A percentile compares a stretch with the other conserved stretches of the same genome.
phyloP scores from a whole-genome alignment of 2,797 vertebrate species.

The Silurus lanzhouensis region DNA sequence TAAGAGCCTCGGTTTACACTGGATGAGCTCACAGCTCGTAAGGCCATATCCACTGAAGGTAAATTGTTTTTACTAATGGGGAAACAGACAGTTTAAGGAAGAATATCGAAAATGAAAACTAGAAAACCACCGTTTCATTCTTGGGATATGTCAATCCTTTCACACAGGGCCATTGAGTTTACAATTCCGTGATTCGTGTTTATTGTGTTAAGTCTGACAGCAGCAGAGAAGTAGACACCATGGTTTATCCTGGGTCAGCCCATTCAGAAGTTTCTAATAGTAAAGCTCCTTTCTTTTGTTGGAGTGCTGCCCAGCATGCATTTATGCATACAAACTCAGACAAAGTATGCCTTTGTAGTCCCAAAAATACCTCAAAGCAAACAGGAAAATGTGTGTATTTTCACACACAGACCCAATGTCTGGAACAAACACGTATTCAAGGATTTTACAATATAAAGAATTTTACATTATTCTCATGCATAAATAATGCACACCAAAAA shows the following conservation, averaged over 20 bases:
- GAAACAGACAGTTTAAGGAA: constrained; percentile 68
- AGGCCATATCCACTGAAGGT: constrained; percentile 60
- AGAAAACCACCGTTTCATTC: background rate
- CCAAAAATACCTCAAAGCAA: constrained; percentile 37
- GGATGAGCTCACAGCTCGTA: constrained; percentile 43
- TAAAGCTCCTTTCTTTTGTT: constrained; percentile 52
- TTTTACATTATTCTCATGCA: constrained; percentile 22
- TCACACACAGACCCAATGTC: constrained; percentile 14
- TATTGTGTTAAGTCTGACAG: constrained; percentile 57
- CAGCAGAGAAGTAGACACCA: constrained; percentile 54
- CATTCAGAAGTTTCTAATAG: constrained; percentile 51
- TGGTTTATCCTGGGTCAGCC: background rate
- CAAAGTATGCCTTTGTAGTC: constrained; percentile 41
- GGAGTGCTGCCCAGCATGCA: constrained; percentile 33
- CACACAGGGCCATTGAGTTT: constrained; percentile 46
- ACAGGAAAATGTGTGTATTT: constrained; percentile 37
- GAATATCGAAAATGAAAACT: constrained; percentile 46
- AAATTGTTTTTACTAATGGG: constrained; percentile 64
- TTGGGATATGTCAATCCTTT: background rate
- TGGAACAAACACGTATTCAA: constrained; percentile 22
- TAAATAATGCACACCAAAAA: constrained; percentile 19
- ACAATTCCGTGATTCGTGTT: constrained; percentile 35
- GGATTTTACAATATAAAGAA: background rate
- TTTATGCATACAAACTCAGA: constrained; percentile 29
- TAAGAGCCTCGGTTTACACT: constrained; percentile 40